Evolutionary conservation across 2,113 vertebrate species (phyloP), one percentile per base, ranked within the genome.

Genomic region (Cephalopterus ornatus): DNA sequence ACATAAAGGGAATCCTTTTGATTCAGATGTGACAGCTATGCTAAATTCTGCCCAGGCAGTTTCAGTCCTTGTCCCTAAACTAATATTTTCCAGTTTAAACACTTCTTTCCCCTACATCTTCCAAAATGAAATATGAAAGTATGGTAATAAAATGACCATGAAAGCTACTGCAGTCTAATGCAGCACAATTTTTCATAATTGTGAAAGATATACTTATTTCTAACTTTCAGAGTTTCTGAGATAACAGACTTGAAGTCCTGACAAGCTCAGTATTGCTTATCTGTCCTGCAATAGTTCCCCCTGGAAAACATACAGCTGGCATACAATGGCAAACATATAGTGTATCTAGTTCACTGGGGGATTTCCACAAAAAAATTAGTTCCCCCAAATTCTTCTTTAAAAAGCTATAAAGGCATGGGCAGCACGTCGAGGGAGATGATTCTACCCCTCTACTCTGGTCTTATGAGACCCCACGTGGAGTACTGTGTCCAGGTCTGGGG

Each of bases 1-100:
- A 12, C 41, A 7, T 76, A 65, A 93, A 67, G 22, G 12, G 71
- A 78, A 83, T 68, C 9, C 28, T 85, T 91, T 49, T 66, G n/a
- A 85, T 78, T 88, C 66, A 88, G 63, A 13, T 52, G 12, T 85
- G 44, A 92, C 30, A 73, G n/a, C 10, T 75, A 62, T 41, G 49
- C 12, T 82, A 82, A 76, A 88, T 87, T 96, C 50, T 87, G 17
- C 44, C 37, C 17, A 68, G 35, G 33, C 3, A 63, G 39, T 59
- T 87, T 94, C 65, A 72, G 13, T 58, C 9, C 17, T 80, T 58
- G n/a, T 52, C 50, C 50, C 39, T 89, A 81, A 95, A 83, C 46
- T 41, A 72, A 18, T 85, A 76, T 90, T 94, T 96, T 62, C 20
- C 22, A 61, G 15, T 92, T 93, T 82, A 85, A 92, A 75, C 22